Percentiles rank a stretch among this genome's conserved stretches.
These are phyloP conservation scores for Oscarella lobularis DNA, from an alignment of 37 sponge, comb jelly and placozoan species.

Conservation along the genomic window DNA sequence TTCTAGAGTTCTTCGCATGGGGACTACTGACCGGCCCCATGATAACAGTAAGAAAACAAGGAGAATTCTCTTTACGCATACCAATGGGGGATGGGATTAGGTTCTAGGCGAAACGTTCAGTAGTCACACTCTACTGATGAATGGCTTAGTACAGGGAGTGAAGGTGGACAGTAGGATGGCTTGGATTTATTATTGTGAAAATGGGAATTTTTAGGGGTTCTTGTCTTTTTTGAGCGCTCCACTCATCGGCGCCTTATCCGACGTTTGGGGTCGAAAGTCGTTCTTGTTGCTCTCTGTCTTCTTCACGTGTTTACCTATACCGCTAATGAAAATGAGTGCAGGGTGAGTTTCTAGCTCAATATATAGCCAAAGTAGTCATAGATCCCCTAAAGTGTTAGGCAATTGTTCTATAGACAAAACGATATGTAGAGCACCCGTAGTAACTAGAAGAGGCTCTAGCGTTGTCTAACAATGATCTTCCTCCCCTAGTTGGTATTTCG, in stretches of 20 bases:
- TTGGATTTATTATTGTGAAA: background rate
- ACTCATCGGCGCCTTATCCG: slow-evolving; percentile 85
- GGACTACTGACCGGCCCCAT: slow-evolving; percentile 83
- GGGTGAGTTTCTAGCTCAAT: too few relatives aligned
- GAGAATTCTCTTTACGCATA: background rate
- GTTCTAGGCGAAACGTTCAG: slow-evolving; percentile 61
- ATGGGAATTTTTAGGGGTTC: slow-evolving; percentile 50
- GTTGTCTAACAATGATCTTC: background rate
- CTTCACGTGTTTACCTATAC: slow-evolving; percentile 86
- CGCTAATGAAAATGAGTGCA: slow-evolving; percentile 47
- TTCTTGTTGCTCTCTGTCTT: slow-evolving; percentile 72
- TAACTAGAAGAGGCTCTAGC: background rate
- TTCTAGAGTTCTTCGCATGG: slow-evolving; percentile 95
- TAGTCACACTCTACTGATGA: slow-evolving; percentile 68
- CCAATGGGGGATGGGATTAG: too few relatives aligned
- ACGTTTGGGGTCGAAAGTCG: slow-evolving; percentile 82
- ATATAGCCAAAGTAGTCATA: too few relatives aligned
- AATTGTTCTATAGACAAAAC: too few relatives aligned
- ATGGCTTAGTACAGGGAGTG: slow-evolving; percentile 85
- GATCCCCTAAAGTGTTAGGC: too few relatives aligned
- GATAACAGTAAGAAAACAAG: slow-evolving; percentile 34
- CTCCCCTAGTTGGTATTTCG: slow-evolving; percentile 52
- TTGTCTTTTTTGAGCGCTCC: slow-evolving; percentile 85
- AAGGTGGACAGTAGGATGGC: slow-evolving; percentile 36
- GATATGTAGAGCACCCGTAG: too few relatives aligned